Percentiles rank a stretch among this genome's conserved stretches.
Conservation (phyloP, 2,888 invertebrate genomes). For the Mystacides longicornis region DNA sequence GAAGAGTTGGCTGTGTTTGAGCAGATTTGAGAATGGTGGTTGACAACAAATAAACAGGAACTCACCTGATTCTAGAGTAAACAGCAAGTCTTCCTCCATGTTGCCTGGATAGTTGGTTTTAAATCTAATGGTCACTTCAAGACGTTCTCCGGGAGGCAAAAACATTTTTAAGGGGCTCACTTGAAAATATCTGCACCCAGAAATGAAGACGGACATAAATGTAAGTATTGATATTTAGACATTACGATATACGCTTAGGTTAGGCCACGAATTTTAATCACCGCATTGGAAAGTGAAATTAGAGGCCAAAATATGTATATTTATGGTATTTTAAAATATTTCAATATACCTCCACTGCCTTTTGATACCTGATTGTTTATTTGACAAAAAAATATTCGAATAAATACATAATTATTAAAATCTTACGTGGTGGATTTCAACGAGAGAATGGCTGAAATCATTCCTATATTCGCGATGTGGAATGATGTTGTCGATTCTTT, state of each 20-base stretch:
- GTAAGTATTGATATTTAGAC: background rate
- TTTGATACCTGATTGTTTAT: too few relatives aligned
- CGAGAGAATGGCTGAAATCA: background rate
- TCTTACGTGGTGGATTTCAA: background rate
- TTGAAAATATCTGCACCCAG: slow-evolving; percentile 8
- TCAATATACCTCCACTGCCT: too few relatives aligned
- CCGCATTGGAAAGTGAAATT: too few relatives aligned
- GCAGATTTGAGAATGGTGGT: background rate
- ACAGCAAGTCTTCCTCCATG: slow-evolving; percentile 1
- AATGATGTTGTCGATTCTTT: slow-evolving; percentile 2
- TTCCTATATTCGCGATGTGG: slow-evolving; percentile 6
- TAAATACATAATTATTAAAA: too few relatives aligned
- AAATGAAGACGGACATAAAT: background rate
- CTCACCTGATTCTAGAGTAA: slow-evolving; percentile 6
- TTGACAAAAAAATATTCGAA: too few relatives aligned
- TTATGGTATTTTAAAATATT: too few relatives aligned
- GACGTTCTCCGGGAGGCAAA: background rate
- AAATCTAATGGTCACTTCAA: slow-evolving; percentile 2
- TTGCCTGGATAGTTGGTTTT: background rate
- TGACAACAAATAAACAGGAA: background rate
- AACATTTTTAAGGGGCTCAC: background rate
- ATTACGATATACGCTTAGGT: too few relatives aligned
- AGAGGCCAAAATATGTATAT: too few relatives aligned
- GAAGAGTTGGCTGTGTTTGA: background rate
- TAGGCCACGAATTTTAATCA: too few relatives aligned